These are phyloP conservation scores for Cerceris ruficornis DNA, from an alignment of 2,888 invertebrate genomes.

Conservation along the genomic window DNA sequence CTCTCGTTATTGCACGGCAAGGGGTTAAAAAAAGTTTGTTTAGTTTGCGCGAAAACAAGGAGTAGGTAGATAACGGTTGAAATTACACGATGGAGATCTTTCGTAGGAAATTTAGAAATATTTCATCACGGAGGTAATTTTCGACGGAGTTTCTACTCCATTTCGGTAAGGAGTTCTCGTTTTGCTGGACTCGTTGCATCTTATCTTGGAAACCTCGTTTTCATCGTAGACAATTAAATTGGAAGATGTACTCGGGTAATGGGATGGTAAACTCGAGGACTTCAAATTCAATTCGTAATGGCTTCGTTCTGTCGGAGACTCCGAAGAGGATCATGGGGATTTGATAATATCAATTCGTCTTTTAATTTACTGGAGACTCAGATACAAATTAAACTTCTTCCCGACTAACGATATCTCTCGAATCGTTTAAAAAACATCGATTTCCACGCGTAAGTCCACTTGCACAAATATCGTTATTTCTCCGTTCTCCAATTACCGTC, in stretches of 20 bases:
- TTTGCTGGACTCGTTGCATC: constrained; percentile 16
- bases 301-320: constrained; percentile 1
- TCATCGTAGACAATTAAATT: constrained; percentile 43
- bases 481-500: not conserved
- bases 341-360: constrained; percentile 16
- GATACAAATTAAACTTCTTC: constrained; percentile 32
- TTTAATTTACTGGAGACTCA: not conserved
- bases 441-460: too few relatives aligned
- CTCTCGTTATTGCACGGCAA: too few relatives aligned
- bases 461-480: not conserved
- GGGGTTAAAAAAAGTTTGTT: too few relatives aligned
- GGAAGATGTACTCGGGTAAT: constrained; percentile 36
- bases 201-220: constrained; percentile 18
- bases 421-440: too few relatives aligned
- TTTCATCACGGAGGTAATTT: too few relatives aligned
- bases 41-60: too few relatives aligned
- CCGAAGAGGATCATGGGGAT: not conserved
- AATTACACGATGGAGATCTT: too few relatives aligned
- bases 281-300: constrained; percentile 34
- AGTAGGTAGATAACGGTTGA: too few relatives aligned
- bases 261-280: constrained; percentile 15
- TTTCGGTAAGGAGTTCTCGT: not conserved
- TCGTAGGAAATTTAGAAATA: too few relatives aligned
- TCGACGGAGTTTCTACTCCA: too few relatives aligned
- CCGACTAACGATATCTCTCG: constrained; percentile 3